Evolutionary conservation across 2,888 invertebrate species (phyloP), one percentile per base, ranked within the genome.

Genomic region (Erebia palarica): DNA sequence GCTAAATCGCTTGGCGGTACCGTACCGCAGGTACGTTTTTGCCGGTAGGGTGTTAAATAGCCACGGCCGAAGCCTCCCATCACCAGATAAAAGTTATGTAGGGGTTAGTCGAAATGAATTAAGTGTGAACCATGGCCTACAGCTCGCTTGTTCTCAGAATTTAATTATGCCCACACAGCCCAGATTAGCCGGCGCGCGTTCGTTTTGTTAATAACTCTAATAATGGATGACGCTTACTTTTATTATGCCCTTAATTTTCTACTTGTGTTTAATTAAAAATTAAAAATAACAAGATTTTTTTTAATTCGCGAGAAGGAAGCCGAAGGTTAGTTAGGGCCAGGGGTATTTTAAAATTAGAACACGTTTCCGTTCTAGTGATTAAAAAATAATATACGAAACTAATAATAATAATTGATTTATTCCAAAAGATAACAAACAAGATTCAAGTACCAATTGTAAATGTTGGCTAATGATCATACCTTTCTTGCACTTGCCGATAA

Each of bases 91-190:
- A 27, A 14, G 8, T 36, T 59, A 14, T 5, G 42, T 11, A n/a
- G 60, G 16, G 42, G 60, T 60, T 10, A 16, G 16, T 16, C 1
- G 9, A 36, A 36, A 36, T 36, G 36, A 5, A 10, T 16, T 16
- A 7, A 21, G 21, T 63, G 63, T 49, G 63, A 9, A 49, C 63
- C 2, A 21, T 2, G 47, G 14, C 13, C n/a, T 63, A 49, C 90
- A 91, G 90, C 89, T 86, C 86, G 89, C 91, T 92, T 90, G 91
- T 92, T 92, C 92, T 87, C 88, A 88, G 92, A 92, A 92, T 91
- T 92, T 93, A 92, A 92, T 93, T 92, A 92, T 85, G 86, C 83
- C 80, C 86, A 80, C 83, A 86, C 86, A 82, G 84, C 87, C 86
- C 86, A 89, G 92, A 92, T 92, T 92, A 92, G 91, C 87, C 81